Base-by-base conservation (phyloP, 2,113 vertebrate genomes). In the Chascanopsetta lugubris region DNA sequence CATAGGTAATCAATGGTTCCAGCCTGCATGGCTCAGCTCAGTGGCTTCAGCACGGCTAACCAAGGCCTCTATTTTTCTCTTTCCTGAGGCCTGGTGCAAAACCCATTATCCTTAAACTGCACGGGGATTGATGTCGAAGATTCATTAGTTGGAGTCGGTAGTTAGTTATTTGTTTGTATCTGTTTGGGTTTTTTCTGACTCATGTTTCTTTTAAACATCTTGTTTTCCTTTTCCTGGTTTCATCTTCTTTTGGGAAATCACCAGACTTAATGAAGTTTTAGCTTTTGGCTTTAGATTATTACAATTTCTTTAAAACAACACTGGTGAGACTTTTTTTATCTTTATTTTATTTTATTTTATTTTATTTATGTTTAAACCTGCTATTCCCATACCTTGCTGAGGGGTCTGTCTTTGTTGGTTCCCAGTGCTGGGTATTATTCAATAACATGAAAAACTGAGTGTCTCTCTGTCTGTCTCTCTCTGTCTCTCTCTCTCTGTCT, bases 21-120 rank as follows among this genome's bases (percentile, higher is more conserved):
- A 38, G 32, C 8, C 34, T n/a, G n/a, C n/a, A n/a, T n/a, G n/a
- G n/a, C n/a, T n/a, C 27, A 17, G 48, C 22, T 45, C 24, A 26
- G 15, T 51, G 5, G 36, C 36, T 38, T 5, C n/a, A n/a, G 38
- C 38, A n/a, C 7, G 38, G 11, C 11, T n/a, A 18, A 42, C 17
- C 17, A 17, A 7, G 38, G 6, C 38, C 38, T 42, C 38, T 2
- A 42, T 38, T 1, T 32, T 11, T 55, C 29, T 25, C 64, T 24
- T 65, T 66, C 10, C 7, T 29, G 42, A 47, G 11, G 29, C 1
- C 0, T 32, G 25, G 18, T 36, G 30, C 26, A 61, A 64, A 74
- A 43, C 29, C 63, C 30, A 49, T 70, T 63, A 43, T 53, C 29
- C 61, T 45, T 61, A 61, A 51, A 69, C 57, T 57, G 72, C 22